Conservation (phyloP, 2,113 vertebrate species). For the Macquaria australasica region DNA sequence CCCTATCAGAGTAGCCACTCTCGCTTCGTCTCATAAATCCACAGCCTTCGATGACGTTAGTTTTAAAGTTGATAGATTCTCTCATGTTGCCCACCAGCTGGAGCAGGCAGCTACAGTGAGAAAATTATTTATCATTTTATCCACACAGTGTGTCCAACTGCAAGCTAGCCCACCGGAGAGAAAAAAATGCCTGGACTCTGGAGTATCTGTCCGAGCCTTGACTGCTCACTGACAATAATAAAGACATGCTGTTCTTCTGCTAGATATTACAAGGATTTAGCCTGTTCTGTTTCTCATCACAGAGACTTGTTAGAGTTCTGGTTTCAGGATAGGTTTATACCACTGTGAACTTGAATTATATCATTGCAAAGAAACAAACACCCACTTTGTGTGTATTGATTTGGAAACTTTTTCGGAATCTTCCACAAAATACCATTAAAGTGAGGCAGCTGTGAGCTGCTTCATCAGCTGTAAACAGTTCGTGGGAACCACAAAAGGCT, state of each 20-base stretch:
- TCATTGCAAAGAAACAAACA: not conserved
- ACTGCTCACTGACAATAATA: slow-evolving; percentile 38
- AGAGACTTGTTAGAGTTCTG: slow-evolving; percentile 15
- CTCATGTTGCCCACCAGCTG: slow-evolving; percentile 46
- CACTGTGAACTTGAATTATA: not conserved
- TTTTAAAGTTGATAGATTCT: slow-evolving; percentile 50
- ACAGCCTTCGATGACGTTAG: slow-evolving; percentile 37
- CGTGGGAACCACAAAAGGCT: slow-evolving; percentile 12
- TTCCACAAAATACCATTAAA: slow-evolving; percentile 15
- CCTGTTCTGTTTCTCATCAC: slow-evolving; percentile 6
- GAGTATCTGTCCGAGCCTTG: slow-evolving; percentile 30
- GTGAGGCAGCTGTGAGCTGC: slow-evolving; percentile 36
- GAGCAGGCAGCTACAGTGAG: slow-evolving; percentile 46
- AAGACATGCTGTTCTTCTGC: slow-evolving; percentile 6
- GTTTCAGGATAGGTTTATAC: not conserved
- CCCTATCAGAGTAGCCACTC: not conserved
- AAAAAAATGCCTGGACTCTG: slow-evolving; percentile 28
- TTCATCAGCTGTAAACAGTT: slow-evolving; percentile 18
- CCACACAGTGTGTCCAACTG: slow-evolving; percentile 52
- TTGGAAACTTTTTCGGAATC: slow-evolving; percentile 1
- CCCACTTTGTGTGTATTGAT: slow-evolving; percentile 1
- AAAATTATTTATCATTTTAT: slow-evolving; percentile 73
- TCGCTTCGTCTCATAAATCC: not conserved
- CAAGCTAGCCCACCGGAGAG: slow-evolving; percentile 43
- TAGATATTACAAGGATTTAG: not conserved